Evolutionary conservation across 1,140 invertebrate species (phyloP).

Genomic region (Aphelenchoides besseyi): DNA sequence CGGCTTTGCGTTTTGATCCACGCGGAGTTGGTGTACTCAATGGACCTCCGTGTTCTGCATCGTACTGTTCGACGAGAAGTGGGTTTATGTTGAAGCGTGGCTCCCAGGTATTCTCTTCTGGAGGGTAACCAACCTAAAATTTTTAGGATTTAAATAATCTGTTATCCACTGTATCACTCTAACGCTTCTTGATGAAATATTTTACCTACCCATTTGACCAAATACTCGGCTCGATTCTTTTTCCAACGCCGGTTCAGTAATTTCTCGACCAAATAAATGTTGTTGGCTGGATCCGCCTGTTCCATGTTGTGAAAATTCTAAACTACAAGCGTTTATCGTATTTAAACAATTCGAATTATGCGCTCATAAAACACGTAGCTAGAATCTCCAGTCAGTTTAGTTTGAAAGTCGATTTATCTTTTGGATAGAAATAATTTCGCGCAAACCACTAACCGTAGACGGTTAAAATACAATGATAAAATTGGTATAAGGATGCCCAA

Average conservation of each 20-base stretch:
- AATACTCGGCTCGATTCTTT: constrained; percentile 8
- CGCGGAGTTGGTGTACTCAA: neutral
- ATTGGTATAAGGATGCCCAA: no score
- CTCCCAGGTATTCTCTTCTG: constrained; percentile 7
- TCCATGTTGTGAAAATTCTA: constrained; percentile 10
- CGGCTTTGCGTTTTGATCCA: neutral
- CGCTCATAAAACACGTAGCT: no score
- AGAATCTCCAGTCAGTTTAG: no score
- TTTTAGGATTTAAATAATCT: no score
- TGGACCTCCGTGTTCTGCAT: constrained; percentile 17
- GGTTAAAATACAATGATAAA: no score
- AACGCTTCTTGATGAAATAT: no score
- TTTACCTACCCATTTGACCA: constrained; percentile 22
- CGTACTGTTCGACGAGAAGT: constrained; percentile 5
- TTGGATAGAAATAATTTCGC: no score
- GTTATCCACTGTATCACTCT: no score
- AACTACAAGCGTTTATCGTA: neutral
- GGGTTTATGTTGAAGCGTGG: constrained; percentile 6
- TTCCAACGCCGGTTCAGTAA: constrained; percentile 10
- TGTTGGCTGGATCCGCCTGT: constrained; percentile 10
- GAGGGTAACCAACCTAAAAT: neutral
- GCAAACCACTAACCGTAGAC: no score
- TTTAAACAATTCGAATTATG: neutral
- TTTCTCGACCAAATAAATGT: constrained; percentile 14
- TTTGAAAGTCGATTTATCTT: neutral